phyloP scores from a whole-genome alignment of 2,113 vertebrate species.

The Cyanoderma ruficeps region DNA sequence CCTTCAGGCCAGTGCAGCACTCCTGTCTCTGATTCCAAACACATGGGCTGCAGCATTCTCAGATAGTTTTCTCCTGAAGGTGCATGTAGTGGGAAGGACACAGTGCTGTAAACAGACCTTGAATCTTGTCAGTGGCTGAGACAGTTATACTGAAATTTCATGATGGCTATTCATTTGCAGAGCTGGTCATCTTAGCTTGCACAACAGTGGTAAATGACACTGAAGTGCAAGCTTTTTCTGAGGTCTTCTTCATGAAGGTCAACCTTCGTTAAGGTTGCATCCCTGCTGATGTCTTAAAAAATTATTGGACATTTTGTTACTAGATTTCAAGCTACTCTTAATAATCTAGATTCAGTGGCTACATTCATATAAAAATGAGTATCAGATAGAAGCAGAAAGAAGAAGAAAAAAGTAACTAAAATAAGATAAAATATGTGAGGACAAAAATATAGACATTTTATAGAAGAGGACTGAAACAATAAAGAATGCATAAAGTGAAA shows the following conservation, averaged over 20 bases:
- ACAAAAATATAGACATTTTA: not conserved
- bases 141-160: not conserved
- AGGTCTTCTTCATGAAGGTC: not conserved
- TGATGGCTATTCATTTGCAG: not conserved
- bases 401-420: not conserved
- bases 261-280: rapidly evolving
- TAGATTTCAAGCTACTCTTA: not conserved
- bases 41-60: not conserved
- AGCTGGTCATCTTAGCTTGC: not conserved
- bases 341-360: not conserved
- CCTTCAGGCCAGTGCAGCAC: not conserved
- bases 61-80: not conserved
- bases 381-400: not conserved
- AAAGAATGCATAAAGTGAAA: not conserved
- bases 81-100: not conserved
- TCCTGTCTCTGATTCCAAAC: not conserved
- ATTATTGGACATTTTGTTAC: not conserved
- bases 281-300: not conserved
- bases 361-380: not conserved
- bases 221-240: not conserved
- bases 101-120: not conserved
- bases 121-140: not conserved
- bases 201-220: not conserved
- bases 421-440: not conserved
- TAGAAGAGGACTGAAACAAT: not conserved